These are phyloP conservation scores for Pachycephala philippinensis DNA, from an alignment of 2,113 vertebrate species.

Conservation along the genomic window DNA sequence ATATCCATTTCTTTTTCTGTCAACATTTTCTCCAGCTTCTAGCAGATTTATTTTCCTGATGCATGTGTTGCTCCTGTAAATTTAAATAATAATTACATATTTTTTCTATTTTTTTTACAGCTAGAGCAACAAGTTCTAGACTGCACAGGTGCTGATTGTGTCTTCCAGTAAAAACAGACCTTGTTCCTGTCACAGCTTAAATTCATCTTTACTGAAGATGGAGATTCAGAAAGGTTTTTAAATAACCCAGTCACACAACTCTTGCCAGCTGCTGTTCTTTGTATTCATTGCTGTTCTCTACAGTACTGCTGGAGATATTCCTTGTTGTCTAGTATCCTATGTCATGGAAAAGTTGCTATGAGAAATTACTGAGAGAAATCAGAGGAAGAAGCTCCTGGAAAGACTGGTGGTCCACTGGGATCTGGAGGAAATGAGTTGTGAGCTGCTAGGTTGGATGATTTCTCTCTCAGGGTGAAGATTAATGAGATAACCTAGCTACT, in stretches of 20 bases:
- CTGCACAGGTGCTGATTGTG: background rate
- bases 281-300: background rate
- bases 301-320: background rate
- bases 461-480: background rate
- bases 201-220: background rate
- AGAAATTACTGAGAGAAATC: background rate
- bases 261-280: background rate
- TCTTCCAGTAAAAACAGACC: background rate
- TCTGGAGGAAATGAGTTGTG: background rate
- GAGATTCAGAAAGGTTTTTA: background rate
- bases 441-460: background rate
- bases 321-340: background rate
- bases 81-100: background rate
- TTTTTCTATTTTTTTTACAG: background rate
- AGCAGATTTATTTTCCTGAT: background rate
- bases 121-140: background rate
- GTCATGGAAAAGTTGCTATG: background rate
- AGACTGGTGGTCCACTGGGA: background rate
- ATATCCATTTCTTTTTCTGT: background rate
- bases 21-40: background rate
- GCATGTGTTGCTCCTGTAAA: background rate
- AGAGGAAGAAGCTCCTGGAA: slow-evolving; percentile 37
- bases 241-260: background rate
- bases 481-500: background rate
- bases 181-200: background rate